Evolutionary conservation across 2,888 invertebrate genomes (phyloP), one percentile per base, ranked within the genome.

Genomic region (Sylvicola cinctus): DNA sequence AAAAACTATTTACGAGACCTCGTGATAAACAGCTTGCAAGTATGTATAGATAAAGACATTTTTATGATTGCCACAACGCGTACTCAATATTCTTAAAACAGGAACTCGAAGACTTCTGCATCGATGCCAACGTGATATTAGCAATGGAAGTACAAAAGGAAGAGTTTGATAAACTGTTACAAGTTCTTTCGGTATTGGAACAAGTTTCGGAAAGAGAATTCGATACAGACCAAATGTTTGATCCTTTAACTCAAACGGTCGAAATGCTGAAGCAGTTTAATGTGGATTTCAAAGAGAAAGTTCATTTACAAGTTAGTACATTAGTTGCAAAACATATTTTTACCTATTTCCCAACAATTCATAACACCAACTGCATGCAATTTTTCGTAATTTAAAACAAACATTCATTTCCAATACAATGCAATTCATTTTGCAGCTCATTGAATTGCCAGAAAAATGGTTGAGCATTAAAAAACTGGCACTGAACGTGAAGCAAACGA

Each of bases 371-470:
- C n/a, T n/a, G n/a, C n/a, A n/a, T n/a, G n/a, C n/a, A n/a, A n/a
- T n/a, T n/a, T n/a, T n/a, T n/a, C n/a, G n/a, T n/a, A n/a, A n/a
- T n/a, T n/a, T n/a, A n/a, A n/a, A n/a, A n/a, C n/a, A n/a, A n/a
- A n/a, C n/a, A n/a, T n/a, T n/a, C n/a, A n/a, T n/a, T n/a, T n/a
- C n/a, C n/a, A n/a, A n/a, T n/a, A n/a, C n/a, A n/a, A n/a, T n/a
- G n/a, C n/a, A n/a, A n/a, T n/a, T n/a, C 25, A 15, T 26, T 11
- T n/a, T 36, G 16, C 43, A 65, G 63, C 49, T 77, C 44, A 67
- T 78, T 50, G 75, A 84, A 45, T 60, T 93, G 29, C 93, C 93
- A 0, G 85, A 87, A 43, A 71, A 69, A 45, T 95, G 93, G 93
- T 66, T 68, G 33, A 76, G 74, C 44, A 66, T 85, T 6, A 85